Evolutionary conservation across 1,140 invertebrate species (phyloP).

Genomic region (Hycleus phaleratus): DNA sequence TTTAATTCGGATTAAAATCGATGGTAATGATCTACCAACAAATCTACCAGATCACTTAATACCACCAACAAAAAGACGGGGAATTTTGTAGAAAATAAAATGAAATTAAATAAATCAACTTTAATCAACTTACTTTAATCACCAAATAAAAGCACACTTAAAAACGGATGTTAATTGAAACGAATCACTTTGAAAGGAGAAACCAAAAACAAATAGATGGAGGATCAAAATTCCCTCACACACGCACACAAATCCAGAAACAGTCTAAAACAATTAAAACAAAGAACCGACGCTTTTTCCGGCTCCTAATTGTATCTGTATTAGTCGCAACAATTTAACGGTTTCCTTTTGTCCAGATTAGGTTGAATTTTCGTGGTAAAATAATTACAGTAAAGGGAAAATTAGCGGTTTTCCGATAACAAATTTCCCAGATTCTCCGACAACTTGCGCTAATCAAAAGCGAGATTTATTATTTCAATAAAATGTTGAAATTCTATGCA

Average conservation of each 20-base stretch:
- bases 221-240: too few species aligned
- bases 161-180: slow-evolving; percentile 17
- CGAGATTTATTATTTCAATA: too few species aligned
- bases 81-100: background rate
- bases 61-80: slow-evolving; percentile 66
- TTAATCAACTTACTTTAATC: slow-evolving; percentile 9
- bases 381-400: too few species aligned
- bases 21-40: slow-evolving; percentile 86
- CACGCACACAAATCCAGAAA: background rate
- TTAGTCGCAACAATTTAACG: slow-evolving; percentile 14
- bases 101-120: background rate
- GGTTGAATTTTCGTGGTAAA: background rate
- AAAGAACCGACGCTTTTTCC: slow-evolving; percentile 26
- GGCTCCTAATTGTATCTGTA: slow-evolving; percentile 26
- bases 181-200: slow-evolving; percentile 16
- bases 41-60: slow-evolving; percentile 88
- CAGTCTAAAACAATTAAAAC: slow-evolving; percentile 29
- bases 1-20: slow-evolving; percentile 89
- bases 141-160: background rate
- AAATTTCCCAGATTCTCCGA: too few species aligned
- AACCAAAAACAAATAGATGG: background rate
- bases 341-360: slow-evolving; percentile 10
- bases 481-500: too few species aligned
- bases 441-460: too few species aligned
- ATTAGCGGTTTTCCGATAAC: too few species aligned